Percentiles rank a stretch among this genome's conserved stretches.
phyloP scores from a whole-genome alignment of 2,888 invertebrate genomes.

The Dasypogon diadema region DNA sequence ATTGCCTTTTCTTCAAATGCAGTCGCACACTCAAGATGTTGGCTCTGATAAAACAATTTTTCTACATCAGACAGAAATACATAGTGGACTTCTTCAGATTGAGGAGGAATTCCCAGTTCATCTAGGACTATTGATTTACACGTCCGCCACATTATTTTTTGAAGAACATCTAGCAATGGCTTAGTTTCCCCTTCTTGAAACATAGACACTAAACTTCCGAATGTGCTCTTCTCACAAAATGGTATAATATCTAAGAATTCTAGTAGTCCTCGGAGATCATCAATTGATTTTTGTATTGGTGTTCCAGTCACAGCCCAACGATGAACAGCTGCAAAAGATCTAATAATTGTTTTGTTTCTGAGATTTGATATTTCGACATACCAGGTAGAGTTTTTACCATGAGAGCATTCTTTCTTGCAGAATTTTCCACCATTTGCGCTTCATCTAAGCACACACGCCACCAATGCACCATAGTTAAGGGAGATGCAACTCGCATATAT shows the following conservation, averaged over 20 bases:
- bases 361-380: no score
- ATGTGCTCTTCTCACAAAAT: conserved; percentile 60
- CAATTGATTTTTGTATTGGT: conserved; percentile 73
- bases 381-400: conserved; percentile 63
- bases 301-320: conserved; percentile 85
- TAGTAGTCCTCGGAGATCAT: conserved; percentile 68
- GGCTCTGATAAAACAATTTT: conserved; percentile 78
- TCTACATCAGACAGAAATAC: conserved; percentile 79
- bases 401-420: conserved; percentile 71
- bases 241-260: conserved; percentile 68
- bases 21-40: conserved; percentile 70
- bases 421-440: conserved; percentile 82
- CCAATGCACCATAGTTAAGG: conserved; percentile 78
- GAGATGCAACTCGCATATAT: conserved; percentile 75
- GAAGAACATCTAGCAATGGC: conserved; percentile 69
- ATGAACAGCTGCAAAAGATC: conserved; percentile 69
- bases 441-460: conserved; percentile 85
- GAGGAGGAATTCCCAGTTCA: conserved; percentile 77
- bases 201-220: conserved; percentile 59
- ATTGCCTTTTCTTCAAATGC: conserved; percentile 69
- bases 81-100: conserved; percentile 72
- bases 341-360: neutral
- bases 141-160: conserved; percentile 77
- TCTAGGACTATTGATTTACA: conserved; percentile 76
- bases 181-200: conserved; percentile 44